Evolutionary conservation across 2,797 vertebrate genomes (phyloP), one percentile per base, ranked within the genome.

Genomic region (Epinephelus coioides): DNA sequence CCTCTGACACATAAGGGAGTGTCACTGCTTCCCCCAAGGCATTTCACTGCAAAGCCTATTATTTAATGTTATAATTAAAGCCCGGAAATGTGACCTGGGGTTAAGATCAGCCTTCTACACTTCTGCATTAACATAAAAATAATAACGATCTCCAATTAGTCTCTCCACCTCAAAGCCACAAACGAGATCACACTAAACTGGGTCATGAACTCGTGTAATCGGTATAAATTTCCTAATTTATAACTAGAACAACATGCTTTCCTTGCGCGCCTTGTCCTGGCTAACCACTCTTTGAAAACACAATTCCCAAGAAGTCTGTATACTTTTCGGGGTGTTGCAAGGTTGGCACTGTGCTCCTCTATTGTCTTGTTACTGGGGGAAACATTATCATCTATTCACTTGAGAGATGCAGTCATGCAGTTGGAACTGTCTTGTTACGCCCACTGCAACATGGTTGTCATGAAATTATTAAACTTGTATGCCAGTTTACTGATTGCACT

Each of bases 61-160:
- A 91, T 88, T 87, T 90, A 83, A 90, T 85, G 79, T 90, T 86
- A 77, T 85, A 91, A 93, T 92, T 89, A 90, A 82, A 84, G 68
- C 64, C 73, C 54, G 71, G 57, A 66, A 85, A 80, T 84, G 64
- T 88, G 84, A 90, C 84, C 86, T 23, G 1, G 21, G 85, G 85
- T 89, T 83, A 85, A 87, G 74, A 89, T 79, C 71, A 87, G 63
- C 77, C 57, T 64, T 86, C 63, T 70, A 74, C 55, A 65, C 77
- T 87, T 90, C 79, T 74, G 34, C 76, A 91, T 92, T 88, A 86
- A 87, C 73, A 89, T 86, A 87, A 90, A 91, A 90, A 89, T 86
- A 86, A 84, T 88, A 87, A 87, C 54, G 68, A 89, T 84, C 73
- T 81, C 74, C 79, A 92, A 91, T 92, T 90, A 88, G 81, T 89